phyloP scores from a whole-genome alignment of 1,140 invertebrate genomes.

The Eumaeus atala region DNA sequence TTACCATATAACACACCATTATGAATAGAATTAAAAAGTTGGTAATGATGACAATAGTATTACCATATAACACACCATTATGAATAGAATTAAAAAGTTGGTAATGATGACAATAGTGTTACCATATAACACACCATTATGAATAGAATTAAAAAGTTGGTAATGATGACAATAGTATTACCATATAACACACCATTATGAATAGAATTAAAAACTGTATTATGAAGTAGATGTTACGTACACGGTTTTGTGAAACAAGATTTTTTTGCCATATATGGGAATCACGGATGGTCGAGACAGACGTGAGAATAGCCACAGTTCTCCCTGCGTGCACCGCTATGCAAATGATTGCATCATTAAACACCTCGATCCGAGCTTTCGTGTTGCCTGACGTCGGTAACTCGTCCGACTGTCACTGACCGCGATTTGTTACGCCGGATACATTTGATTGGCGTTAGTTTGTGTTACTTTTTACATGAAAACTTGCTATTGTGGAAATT shows the following conservation, averaged over 20 bases:
- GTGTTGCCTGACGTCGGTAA: conserved; percentile 55
- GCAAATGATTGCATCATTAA: conserved; percentile 73
- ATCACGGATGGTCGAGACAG: conserved; percentile 39
- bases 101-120: background rate
- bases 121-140: conserved; percentile 1
- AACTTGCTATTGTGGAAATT: conserved; percentile 8
- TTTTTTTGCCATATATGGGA: conserved; percentile 20
- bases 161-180: background rate
- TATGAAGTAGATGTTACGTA: conserved; percentile 32
- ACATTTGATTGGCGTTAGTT: conserved; percentile 60
- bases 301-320: conserved; percentile 64
- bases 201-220: conserved; percentile 11
- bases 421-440: conserved; percentile 48
- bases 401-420: conserved; percentile 20
- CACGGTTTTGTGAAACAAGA: conserved; percentile 22
- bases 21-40: too few relatives aligned
- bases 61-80: too few relatives aligned
- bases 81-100: too few relatives aligned
- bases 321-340: conserved; percentile 49
- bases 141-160: background rate
- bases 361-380: conserved; percentile 54
- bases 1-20: too few relatives aligned
- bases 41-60: too few relatives aligned
- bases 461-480: conserved; percentile 41
- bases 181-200: background rate